Evolutionary conservation across 2,113 vertebrate genomes (phyloP).

Genomic region (Colinus virginianus): DNA sequence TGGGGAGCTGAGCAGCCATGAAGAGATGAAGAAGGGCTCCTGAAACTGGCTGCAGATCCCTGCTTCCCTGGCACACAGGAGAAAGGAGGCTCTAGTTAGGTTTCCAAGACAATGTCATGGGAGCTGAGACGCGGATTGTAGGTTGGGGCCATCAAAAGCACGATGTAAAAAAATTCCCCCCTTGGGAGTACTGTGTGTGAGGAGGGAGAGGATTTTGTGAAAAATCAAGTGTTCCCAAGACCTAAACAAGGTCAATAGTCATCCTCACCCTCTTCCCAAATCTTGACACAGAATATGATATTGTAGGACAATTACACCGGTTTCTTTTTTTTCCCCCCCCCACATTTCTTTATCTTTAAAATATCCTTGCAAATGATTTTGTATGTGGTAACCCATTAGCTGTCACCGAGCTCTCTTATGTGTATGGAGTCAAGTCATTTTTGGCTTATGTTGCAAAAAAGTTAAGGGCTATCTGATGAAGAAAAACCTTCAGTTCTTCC

Average conservation of each 20-base stretch:
- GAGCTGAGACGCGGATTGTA: not conserved
- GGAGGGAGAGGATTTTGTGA: not conserved
- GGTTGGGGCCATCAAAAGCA: not conserved
- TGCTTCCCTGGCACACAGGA: not conserved
- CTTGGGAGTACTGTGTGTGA: rapidly evolving
- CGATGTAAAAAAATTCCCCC: not conserved
- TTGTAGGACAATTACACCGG: not conserved
- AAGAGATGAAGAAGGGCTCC: not conserved
- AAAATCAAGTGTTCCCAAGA: not conserved
- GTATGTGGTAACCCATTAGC: not conserved
- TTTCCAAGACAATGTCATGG: not conserved
- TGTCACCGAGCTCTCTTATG: not conserved
- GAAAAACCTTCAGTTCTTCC: not conserved
- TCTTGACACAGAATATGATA: not conserved
- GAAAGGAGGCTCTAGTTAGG: not conserved
- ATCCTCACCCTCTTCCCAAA: not conserved
- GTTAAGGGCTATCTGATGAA: not conserved
- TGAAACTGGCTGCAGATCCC: not conserved
- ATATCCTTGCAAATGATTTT: not conserved
- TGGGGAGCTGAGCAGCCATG: not conserved
- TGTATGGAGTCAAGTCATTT: not conserved
- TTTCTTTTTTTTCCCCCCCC: not conserved
- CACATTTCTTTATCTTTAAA: not conserved
- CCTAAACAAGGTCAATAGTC: not conserved
- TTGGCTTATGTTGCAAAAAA: not conserved